Evolutionary conservation across 2,113 vertebrate species (phyloP).

Genomic region (Potamarius usumacintae): DNA sequence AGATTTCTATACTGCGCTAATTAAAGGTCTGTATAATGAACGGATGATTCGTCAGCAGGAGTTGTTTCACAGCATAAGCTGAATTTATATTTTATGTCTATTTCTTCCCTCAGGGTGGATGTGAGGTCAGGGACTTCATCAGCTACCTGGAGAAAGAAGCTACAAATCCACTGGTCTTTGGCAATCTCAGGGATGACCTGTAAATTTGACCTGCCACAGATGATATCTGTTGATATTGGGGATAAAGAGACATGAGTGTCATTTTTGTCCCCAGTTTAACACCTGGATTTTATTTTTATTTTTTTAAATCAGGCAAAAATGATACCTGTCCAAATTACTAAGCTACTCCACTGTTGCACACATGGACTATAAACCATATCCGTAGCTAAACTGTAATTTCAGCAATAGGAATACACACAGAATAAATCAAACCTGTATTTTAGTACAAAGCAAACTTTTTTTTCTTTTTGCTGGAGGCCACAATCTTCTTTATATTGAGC

Average conservation of each 20-base stretch:
- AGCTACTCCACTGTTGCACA: neutral
- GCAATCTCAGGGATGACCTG: constrained; percentile 62
- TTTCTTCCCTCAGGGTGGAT: constrained; percentile 60
- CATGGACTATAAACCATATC: neutral
- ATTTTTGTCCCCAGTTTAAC: neutral
- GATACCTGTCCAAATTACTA: neutral
- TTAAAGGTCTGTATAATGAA: neutral
- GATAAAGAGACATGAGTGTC: neutral
- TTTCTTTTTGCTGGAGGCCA: neutral
- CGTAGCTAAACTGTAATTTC: neutral
- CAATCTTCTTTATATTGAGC: neutral
- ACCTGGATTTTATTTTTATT: neutral
- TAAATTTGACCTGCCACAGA: constrained; percentile 47
- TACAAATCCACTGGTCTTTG: constrained; percentile 26
- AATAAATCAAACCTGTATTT: too few species aligned
- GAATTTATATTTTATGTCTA: neutral
- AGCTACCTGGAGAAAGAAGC: constrained; percentile 67
- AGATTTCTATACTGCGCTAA: neutral
- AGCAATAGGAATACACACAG: neutral
- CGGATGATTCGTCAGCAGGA: neutral
- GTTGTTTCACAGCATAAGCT: neutral
- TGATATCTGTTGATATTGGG: neutral
- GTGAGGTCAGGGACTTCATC: constrained; percentile 71
- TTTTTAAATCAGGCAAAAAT: neutral
- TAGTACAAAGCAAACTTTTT: too few species aligned